phyloP scores from a whole-genome alignment of 2,888 invertebrate genomes.

The Aspidiotus rigidus region DNA sequence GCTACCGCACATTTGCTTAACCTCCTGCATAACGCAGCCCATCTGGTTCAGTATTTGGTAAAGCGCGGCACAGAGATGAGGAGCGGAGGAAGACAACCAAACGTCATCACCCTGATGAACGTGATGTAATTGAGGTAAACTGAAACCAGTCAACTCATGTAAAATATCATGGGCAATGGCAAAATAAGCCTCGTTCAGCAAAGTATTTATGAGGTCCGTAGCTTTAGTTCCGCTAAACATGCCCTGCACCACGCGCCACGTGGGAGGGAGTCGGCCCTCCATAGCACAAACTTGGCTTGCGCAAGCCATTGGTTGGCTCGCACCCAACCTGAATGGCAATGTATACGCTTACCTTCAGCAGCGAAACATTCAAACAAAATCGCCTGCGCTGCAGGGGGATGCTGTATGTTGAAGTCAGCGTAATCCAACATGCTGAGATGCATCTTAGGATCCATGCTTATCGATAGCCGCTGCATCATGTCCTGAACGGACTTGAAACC shows the following conservation, averaged over 20 bases:
- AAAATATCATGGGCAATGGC: background rate
- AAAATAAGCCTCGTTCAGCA: background rate
- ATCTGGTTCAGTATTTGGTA: background rate
- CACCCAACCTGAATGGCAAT: background rate
- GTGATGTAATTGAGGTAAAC: background rate
- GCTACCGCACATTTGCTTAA: background rate
- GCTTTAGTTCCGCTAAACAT: background rate
- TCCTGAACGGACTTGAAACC: background rate
- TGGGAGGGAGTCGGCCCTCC: background rate
- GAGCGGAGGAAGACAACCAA: background rate
- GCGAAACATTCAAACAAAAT: background rate
- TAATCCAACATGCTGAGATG: background rate
- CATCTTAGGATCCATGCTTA: background rate
- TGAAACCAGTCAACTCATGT: no score
- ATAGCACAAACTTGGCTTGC: background rate
- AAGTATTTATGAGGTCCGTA: background rate
- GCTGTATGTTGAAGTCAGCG: background rate
- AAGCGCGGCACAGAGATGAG: background rate
- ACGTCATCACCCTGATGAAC: background rate
- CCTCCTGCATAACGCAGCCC: background rate
- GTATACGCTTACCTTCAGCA: background rate
- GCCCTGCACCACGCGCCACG: background rate
- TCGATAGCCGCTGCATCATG: background rate
- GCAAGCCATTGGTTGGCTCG: background rate
- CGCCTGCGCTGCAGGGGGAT: background rate